A percentile compares a stretch with the other conserved stretches of the same genome.
Evolutionary conservation across 2,797 vertebrate genomes (phyloP).

Genomic region (Anableps anableps): DNA sequence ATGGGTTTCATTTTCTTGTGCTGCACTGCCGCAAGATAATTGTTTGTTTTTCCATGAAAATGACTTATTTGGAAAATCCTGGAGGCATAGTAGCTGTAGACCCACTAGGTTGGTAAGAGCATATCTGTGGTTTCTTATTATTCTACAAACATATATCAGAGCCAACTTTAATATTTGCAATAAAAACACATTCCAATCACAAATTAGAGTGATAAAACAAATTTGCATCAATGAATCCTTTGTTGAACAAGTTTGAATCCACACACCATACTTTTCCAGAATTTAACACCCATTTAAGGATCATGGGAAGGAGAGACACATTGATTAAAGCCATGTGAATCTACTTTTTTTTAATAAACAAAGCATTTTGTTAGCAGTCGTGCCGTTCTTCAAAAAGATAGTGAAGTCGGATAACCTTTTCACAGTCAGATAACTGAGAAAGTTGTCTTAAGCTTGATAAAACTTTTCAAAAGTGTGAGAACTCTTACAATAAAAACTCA

Average conservation of each 20-base stretch:
- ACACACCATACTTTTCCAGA: slow-evolving; percentile 33
- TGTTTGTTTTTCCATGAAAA: slow-evolving; percentile 10
- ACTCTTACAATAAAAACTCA: not conserved
- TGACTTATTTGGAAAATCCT: slow-evolving; percentile 20
- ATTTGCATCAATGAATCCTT: slow-evolving; percentile 40
- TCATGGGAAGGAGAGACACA: slow-evolving; percentile 22
- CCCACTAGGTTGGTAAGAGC: slow-evolving; percentile 28
- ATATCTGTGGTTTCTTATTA: slow-evolving; percentile 31
- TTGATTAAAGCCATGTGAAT: slow-evolving; percentile 51
- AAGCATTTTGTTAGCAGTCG: not conserved
- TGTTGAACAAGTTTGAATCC: slow-evolving; percentile 40
- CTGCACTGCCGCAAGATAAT: not conserved
- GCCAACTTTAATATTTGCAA: slow-evolving; percentile 59
- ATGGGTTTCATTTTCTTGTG: not conserved
- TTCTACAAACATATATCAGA: slow-evolving; percentile 38
- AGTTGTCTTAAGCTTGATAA: not conserved
- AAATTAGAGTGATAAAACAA: slow-evolving; percentile 60
- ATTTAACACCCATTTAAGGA: slow-evolving; percentile 58
- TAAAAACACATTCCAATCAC: slow-evolving; percentile 60
- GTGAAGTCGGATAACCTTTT: not conserved
- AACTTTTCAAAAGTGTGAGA: not conserved
- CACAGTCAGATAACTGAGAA: not conserved
- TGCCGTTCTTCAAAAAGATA: not conserved
- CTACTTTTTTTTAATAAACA: slow-evolving; percentile 9
- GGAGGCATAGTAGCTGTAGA: slow-evolving; percentile 21